Evolutionary conservation across 2,888 invertebrate species (phyloP).

Genomic region (Incurvaria masculella): DNA sequence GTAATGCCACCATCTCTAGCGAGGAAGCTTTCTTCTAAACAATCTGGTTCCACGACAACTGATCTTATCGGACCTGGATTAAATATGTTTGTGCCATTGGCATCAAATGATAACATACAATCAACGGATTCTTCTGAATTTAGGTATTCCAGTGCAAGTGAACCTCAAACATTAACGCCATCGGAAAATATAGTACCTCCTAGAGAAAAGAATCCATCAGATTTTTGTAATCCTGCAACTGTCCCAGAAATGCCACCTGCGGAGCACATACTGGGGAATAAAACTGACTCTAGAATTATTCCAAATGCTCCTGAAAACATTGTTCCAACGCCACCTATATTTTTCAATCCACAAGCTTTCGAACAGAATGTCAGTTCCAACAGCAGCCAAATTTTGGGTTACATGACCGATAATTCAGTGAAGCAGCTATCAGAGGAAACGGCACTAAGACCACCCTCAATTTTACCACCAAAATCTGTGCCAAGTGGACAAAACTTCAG

Average conservation of each 20-base stretch:
- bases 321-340: no score
- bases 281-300: no score
- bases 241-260: no score
- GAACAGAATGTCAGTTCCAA: no score
- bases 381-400: no score
- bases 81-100: background rate
- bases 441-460: slow-evolving; percentile 20
- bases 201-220: no score
- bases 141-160: slow-evolving; percentile 25
- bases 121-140: background rate
- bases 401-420: background rate
- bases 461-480: slow-evolving; percentile 25
- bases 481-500: slow-evolving; percentile 32
- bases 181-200: no score
- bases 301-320: no score
- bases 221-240: no score
- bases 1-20: slow-evolving; percentile 45
- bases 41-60: slow-evolving; percentile 20
- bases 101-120: background rate
- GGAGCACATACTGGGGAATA: no score
- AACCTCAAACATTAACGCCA: slow-evolving; percentile 26
- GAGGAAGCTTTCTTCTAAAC: slow-evolving; percentile 34
- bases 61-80: background rate
- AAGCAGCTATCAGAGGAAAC: background rate
- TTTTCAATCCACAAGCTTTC: no score